These are phyloP conservation scores for Gambelia wislizenii DNA, from an alignment of 2,797 vertebrate genomes.

Conservation along the genomic window DNA sequence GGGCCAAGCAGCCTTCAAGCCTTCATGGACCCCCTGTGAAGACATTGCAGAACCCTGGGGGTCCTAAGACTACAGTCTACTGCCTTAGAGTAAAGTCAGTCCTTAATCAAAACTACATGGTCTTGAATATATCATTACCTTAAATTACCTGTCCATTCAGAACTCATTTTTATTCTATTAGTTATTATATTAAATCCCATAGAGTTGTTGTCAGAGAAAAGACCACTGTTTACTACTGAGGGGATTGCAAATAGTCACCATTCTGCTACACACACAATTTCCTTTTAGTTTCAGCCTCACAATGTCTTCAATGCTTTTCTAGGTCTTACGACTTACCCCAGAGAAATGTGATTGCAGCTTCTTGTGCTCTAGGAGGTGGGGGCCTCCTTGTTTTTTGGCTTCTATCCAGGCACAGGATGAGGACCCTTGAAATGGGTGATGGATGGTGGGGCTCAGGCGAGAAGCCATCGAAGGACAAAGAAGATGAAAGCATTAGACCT, in stretches of 20 bases:
- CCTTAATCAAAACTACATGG: not conserved
- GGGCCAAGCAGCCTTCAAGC: no score
- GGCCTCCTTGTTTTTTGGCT: conserved; percentile 81
- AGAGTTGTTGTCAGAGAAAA: not conserved
- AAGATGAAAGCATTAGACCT: conserved; percentile 75
- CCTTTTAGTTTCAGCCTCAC: not conserved
- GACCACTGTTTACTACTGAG: not conserved
- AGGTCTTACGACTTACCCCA: conserved; percentile 70
- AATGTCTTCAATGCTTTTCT: conserved; percentile 5
- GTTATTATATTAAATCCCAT: not conserved
- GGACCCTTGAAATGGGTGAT: conserved; percentile 82
- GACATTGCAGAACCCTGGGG: no score
- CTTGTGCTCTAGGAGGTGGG: conserved; percentile 78
- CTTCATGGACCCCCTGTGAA: no score
- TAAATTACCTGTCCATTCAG: not conserved
- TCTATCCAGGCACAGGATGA: conserved; percentile 67
- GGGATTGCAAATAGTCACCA: not conserved
- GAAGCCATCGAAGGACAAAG: conserved; percentile 72
- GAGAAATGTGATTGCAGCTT: conserved; percentile 67
- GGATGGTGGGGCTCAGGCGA: conserved; percentile 89
- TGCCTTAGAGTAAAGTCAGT: not conserved
- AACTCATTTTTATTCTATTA: not conserved
- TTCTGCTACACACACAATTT: not conserved
- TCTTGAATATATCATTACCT: no score
- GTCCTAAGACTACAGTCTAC: no score